phyloP scores from a whole-genome alignment of 1,140 invertebrate species.

The Paralvinella palmiformis region DNA sequence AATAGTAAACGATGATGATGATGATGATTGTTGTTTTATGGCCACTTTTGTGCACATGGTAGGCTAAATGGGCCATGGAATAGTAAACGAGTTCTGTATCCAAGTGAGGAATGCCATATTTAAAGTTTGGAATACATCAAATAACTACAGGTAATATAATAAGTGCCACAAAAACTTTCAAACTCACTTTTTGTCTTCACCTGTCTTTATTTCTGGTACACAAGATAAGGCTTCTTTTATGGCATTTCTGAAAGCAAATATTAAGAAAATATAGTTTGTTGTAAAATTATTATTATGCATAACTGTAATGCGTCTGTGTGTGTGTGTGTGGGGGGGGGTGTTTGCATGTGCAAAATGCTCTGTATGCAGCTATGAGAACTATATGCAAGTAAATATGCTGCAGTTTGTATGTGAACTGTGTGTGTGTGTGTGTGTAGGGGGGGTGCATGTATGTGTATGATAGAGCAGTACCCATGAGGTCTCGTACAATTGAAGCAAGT shows the following conservation, averaged over 20 bases:
- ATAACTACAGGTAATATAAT: slow-evolving; percentile 2
- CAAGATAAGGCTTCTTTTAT: slow-evolving; percentile 39
- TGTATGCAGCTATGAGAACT: too few relatives aligned
- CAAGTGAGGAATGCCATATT: neutral
- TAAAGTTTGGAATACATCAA: neutral
- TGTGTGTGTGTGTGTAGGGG: too few relatives aligned
- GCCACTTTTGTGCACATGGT: neutral
- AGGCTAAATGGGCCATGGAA: neutral
- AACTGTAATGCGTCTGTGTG: too few relatives aligned
- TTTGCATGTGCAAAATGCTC: too few relatives aligned
- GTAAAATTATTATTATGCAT: neutral
- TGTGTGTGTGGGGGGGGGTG: too few relatives aligned
- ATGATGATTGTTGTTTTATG: neutral
- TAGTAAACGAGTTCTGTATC: neutral
- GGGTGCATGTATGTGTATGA: too few relatives aligned
- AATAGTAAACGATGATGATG: neutral
- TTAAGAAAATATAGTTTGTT: neutral
- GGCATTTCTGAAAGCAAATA: slow-evolving; percentile 31
- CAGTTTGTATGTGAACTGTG: neutral
- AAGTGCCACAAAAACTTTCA: slow-evolving; percentile 2
- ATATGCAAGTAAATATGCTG: neutral
- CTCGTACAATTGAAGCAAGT: neutral
- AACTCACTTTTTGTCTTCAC: neutral
- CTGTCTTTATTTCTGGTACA: slow-evolving; percentile 24
- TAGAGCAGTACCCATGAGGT: neutral